Evolutionary conservation across 1,140 invertebrate species (phyloP), one percentile per base, ranked within the genome.

Genomic region (Calosoma granatense): DNA sequence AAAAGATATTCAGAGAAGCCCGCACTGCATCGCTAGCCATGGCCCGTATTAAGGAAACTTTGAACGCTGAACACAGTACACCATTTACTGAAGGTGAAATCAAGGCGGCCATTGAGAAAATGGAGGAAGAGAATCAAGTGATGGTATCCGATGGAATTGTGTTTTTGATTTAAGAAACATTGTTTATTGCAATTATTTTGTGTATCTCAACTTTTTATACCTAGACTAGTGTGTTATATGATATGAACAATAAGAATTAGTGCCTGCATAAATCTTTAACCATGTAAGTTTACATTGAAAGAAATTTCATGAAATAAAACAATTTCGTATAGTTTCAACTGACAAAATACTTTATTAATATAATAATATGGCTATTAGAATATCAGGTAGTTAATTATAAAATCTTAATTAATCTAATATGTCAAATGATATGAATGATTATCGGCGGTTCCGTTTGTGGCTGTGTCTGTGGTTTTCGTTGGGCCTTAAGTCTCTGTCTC

Each of bases 81-180:
- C 69, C 79, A 2, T 95, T 92, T 69, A 75, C 76, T 1, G 64
- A 77, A 12, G 80, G 73, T 14, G 93, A 98, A 77, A 78, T 95
- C 3, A 72, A 78, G 39, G 81, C 85, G 0, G 92, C 92, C 1
- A 75, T 97, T 11, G 73, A 85, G 12, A 78, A 77, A 56, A 94
- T 97, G 92, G 86, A 85, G 17, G 84, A 89, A 39, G 89, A 87
- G 51, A 96, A 95, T 75, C 88, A 94, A 71, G 80, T 98, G 20
- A 94, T 97, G 91, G 75, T 92, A 56, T 82, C 91, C 0, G 90
- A 94, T 69, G 85, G 87, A 60, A 85, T 90, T 60, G 78, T 96
- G n/a, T 91, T 92, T 69, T 75, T 91, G 14, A 90, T 94, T 70
- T 94, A 83, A 81, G n/a, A n/a, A n/a, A n/a, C n/a, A n/a, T n/a